Percentiles rank a stretch among this genome's conserved stretches.
Evolutionary conservation across 2,797 vertebrate genomes (phyloP).

Genomic region (Liasis olivaceus): DNA sequence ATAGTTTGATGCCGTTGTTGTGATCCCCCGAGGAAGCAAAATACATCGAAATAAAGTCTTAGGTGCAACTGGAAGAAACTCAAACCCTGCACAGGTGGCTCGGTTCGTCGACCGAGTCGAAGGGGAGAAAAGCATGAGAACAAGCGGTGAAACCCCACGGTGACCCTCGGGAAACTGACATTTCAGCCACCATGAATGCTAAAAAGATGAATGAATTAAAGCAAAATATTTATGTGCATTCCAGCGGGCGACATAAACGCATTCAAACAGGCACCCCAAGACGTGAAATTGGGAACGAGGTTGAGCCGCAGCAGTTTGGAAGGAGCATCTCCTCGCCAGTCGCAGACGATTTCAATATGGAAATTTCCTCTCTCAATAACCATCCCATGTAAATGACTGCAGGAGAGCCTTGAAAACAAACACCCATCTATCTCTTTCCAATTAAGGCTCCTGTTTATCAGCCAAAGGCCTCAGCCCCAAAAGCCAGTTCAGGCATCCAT

Average conservation of each 20-base stretch:
- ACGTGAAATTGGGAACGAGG: not conserved
- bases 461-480: not conserved
- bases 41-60: not conserved
- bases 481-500: not conserved
- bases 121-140: not conserved
- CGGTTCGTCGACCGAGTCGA: not conserved
- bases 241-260: not conserved
- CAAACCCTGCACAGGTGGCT: not conserved
- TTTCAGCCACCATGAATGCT: not conserved
- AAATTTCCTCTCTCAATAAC: not conserved
- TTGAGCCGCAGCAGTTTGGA: not conserved
- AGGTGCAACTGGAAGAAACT: not conserved
- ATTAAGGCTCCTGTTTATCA: not conserved
- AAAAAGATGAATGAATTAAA: not conserved
- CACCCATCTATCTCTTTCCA: not conserved
- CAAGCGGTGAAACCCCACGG: not conserved
- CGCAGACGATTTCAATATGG: not conserved
- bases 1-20: not conserved
- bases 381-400: not conserved
- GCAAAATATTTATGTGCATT: not conserved
- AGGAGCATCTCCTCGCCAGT: not conserved
- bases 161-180: too few relatives aligned
- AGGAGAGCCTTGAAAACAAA: not conserved
- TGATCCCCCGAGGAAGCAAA: not conserved
- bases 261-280: not conserved